Percentiles rank a stretch among this genome's conserved stretches.
These are phyloP conservation scores for Haplochromis vanheusdeni DNA, from an alignment of 2,113 vertebrate genomes.

Conservation along the genomic window DNA sequence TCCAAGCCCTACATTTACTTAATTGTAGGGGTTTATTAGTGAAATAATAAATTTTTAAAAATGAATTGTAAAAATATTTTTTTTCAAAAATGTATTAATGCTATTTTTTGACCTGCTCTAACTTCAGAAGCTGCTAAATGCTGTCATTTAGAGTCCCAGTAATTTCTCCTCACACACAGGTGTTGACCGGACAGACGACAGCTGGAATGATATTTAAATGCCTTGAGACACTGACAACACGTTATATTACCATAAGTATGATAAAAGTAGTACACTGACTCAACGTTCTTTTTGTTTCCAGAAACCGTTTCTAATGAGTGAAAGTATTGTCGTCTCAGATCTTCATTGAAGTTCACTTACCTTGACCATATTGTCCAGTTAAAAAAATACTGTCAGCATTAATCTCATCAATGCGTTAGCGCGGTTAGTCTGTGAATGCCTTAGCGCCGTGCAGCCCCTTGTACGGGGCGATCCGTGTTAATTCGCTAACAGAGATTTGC, in stretches of 20 bases:
- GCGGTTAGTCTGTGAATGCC: background rate
- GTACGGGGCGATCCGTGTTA: background rate
- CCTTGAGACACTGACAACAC: background rate
- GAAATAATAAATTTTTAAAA: fast-evolving
- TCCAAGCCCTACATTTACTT: background rate
- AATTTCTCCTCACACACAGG: background rate
- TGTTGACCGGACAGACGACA: background rate
- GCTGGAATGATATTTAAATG: background rate
- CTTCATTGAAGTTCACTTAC: background rate
- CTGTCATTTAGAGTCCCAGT: background rate
- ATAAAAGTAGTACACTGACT: background rate
- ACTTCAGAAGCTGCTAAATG: background rate
- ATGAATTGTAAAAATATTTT: background rate
- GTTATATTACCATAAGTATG: background rate
- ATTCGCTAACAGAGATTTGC: background rate
- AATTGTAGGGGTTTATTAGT: background rate
- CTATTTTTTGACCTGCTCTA: background rate
- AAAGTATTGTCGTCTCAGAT: fast-evolving
- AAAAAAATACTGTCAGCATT: background rate
- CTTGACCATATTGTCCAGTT: fast-evolving
- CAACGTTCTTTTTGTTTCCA: background rate
- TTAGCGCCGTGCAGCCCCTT: fast-evolving
- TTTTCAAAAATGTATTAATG: background rate
- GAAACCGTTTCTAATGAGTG: background rate
- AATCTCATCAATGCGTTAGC: fast-evolving